Evolutionary conservation across 2,888 invertebrate species (phyloP), one percentile per base, ranked within the genome.

Genomic region (Branchipolynoe longqiensis): DNA sequence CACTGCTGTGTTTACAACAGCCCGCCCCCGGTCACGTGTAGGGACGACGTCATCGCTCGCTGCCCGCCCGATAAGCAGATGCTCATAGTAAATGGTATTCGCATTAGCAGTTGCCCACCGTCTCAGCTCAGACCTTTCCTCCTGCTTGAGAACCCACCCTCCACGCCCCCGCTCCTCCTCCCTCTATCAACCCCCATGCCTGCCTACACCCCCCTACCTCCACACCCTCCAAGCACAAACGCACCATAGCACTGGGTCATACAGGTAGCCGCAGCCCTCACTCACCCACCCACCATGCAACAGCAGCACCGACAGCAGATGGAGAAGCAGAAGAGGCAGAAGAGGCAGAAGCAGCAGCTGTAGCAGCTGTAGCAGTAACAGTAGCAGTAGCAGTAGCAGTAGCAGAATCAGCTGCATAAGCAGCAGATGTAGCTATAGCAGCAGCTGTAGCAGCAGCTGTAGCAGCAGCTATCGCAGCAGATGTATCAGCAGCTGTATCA

Each of bases 1-100:
- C n/a, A n/a, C n/a, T n/a, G n/a, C n/a, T n/a, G n/a, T n/a, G n/a
- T n/a, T n/a, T n/a, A n/a, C n/a, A n/a, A n/a, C n/a, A n/a, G n/a
- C n/a, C n/a, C n/a, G n/a, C n/a, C n/a, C n/a, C n/a, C n/a, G n/a
- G 36, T 69, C 69, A 69, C 38, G 38, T 69, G 69, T 36, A 18
- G 36, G n/a, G 58, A n/a, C 18, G 33, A 69, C 69, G 69, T 69
- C 69, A 69, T 38, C 69, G 14, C 28, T 25, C 56, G 25, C 56
- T 48, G n/a, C 6, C 25, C n/a, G 56, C 18, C 6, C 18, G 25
- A 2, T 62, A n/a, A 69, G 33, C 36, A 69, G 69, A 33, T 69
- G 69, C 38, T 1, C 69, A 69, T 36, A 69, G 8, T 18, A 36
- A 69, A 69, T 69, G 38, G 1, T 22, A 38, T 69, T 69, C 33